These are phyloP conservation scores for Dendrolimus pini DNA, from an alignment of 2,888 invertebrate species.

Conservation along the genomic window DNA sequence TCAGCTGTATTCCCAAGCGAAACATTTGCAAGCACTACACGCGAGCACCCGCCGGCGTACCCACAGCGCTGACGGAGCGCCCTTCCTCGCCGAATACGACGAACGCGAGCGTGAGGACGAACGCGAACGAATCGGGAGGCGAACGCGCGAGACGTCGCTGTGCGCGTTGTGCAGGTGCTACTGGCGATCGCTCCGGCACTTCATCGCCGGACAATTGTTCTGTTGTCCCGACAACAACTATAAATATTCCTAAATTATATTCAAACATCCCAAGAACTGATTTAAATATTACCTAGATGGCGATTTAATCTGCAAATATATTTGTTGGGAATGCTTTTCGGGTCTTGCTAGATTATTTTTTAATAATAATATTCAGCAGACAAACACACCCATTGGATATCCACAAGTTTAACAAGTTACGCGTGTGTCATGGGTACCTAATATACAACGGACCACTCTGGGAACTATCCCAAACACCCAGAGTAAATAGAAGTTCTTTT, in stretches of 20 bases:
- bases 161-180: constrained; percentile 49
- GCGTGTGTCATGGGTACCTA: no score
- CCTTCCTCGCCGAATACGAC: constrained; percentile 9
- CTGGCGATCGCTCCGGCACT: constrained; percentile 42
- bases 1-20: constrained; percentile 50
- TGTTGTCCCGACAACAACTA: constrained; percentile 13
- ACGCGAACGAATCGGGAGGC: constrained; percentile 7
- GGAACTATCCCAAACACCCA: no score
- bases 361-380: no score
- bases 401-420: no score
- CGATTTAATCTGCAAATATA: no score
- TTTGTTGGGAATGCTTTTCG: no score
- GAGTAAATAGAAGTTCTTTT: no score
- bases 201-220: constrained; percentile 27
- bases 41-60: constrained; percentile 13
- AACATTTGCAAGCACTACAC: constrained; percentile 30
- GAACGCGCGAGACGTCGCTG: constrained; percentile 20
- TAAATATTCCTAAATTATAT: constrained; percentile 1
- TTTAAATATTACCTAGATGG: no score
- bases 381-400: no score
- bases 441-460: no score
- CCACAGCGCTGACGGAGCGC: constrained; percentile 16
- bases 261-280: no score
- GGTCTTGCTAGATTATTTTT: no score
- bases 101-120: constrained; percentile 10